Evolutionary conservation across 2,113 vertebrate genomes (phyloP), one percentile per base, ranked within the genome.

Genomic region (Pheucticus melanocephalus): DNA sequence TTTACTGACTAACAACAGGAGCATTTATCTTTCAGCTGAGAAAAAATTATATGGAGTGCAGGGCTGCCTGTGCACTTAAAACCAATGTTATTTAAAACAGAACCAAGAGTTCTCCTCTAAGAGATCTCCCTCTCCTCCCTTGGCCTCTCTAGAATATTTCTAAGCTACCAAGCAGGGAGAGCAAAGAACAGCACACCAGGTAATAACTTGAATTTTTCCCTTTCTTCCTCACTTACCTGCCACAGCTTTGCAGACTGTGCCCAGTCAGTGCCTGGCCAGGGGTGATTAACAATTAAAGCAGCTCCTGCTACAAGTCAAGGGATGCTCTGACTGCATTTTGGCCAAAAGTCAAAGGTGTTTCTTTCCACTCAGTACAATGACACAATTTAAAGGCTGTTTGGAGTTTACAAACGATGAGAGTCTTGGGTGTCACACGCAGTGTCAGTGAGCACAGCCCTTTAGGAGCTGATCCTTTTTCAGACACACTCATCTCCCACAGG

Each of bases 201-300:
- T 1, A 28, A 6, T 5, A 66, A 50, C 17, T 28, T 69, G 0
- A 8, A 12, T 40, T 77, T 83, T 57, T 69, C 50, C 33, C 35
- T 20, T 79, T n/a, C 59, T 75, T 68, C 63, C 53, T 71, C 48
- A 37, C 90, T 93, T 59, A 94, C 93, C 94, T 90, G 83, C 17
- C n/a, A 1, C 39, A 51, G 82, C 37, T 31, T 16, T 40, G 65
- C 61, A 33, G 85, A 35, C 4, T 1, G 44, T 3, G 60, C 68
- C 61, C 27, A 1, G 18, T 11, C 17, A 1, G 40, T 10, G 1
- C 60, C 53, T 18, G 61, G 20, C 33, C 77, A 54, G 9, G 0
- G 45, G 11, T 4, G 53, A 40, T 25, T 1, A 10, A 33, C 19
- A 47, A 16, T n/a, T 4, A 69, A 16, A 27, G 15, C 79, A 33